Evolutionary conservation across 2,888 invertebrate genomes (phyloP).

Genomic region (Athalia rosae): DNA sequence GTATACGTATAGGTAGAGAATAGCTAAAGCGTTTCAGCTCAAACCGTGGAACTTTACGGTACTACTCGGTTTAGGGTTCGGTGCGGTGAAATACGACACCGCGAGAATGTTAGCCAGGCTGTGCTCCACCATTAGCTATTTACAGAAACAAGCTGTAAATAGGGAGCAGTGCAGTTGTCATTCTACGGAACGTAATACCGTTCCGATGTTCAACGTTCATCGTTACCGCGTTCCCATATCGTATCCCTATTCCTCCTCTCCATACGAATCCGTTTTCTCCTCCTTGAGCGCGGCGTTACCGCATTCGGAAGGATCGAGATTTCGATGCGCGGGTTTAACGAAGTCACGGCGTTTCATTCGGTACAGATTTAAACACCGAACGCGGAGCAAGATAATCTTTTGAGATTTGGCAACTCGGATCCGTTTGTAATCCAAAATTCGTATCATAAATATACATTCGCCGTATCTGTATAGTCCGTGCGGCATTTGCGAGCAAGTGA

Average conservation of each 20-base stretch:
- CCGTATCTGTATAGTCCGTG: slow-evolving; percentile 1
- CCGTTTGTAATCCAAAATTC: too few species aligned
- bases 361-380: too few species aligned
- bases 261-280: too few species aligned
- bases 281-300: too few species aligned
- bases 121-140: slow-evolving; percentile 68
- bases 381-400: too few species aligned
- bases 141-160: slow-evolving; percentile 71
- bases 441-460: background rate
- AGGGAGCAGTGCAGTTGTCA: slow-evolving; percentile 61
- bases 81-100: slow-evolving; percentile 46
- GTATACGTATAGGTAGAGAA: too few species aligned
- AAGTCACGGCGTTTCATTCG: too few species aligned
- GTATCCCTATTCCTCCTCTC: background rate
- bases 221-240: slow-evolving; percentile 2
- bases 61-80: slow-evolving; percentile 36
- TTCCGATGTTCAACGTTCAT: slow-evolving; percentile 20
- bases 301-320: too few species aligned
- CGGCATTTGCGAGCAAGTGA: slow-evolving; percentile 41
- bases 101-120: slow-evolving; percentile 44
- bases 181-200: slow-evolving; percentile 56
- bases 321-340: too few species aligned
- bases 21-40: slow-evolving; percentile 16
- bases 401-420: too few species aligned
- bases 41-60: slow-evolving; percentile 18